These are phyloP conservation scores for Andrena hattorfiana DNA, from an alignment of 2,888 invertebrate genomes.

Conservation along the genomic window DNA sequence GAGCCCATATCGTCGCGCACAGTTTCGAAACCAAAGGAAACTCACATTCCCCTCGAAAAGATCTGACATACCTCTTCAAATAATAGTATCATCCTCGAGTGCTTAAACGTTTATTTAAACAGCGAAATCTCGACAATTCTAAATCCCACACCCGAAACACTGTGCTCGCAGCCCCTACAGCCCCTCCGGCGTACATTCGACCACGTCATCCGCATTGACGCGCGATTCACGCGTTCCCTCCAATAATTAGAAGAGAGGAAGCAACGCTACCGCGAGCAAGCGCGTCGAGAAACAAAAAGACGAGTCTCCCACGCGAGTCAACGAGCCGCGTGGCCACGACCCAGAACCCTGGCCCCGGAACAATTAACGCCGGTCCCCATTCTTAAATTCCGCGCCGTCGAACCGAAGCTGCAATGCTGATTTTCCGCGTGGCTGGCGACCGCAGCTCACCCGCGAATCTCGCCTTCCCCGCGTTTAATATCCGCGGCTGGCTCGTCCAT, in stretches of 20 bases:
- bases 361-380: slow-evolving; percentile 72
- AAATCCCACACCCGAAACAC: neutral
- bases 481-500: slow-evolving; percentile 74
- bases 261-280: neutral
- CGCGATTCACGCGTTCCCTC: neutral
- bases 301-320: slow-evolving; percentile 56
- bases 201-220: neutral
- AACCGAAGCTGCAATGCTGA: slow-evolving; percentile 35
- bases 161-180: neutral
- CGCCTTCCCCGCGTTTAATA: slow-evolving; percentile 72
- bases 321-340: slow-evolving; percentile 29
- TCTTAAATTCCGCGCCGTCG: slow-evolving; percentile 56
- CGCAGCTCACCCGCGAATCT: slow-evolving; percentile 64
- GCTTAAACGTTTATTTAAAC: too few relatives aligned
- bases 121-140: too few relatives aligned
- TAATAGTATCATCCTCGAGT: too few relatives aligned
- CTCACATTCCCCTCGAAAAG: neutral
- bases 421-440: slow-evolving; percentile 72
- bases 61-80: too few relatives aligned
- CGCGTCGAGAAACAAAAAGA: slow-evolving; percentile 20
- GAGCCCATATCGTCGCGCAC: slow-evolving; percentile 1
- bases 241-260: neutral
- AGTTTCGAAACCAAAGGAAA: slow-evolving; percentile 6
- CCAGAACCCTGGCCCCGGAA: slow-evolving; percentile 64
- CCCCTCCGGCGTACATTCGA: neutral